A percentile compares a stretch with the other conserved stretches of the same genome.
These are phyloP conservation scores for Dryobotodes eremita DNA, from an alignment of 2,888 invertebrate genomes.

Conservation along the genomic window DNA sequence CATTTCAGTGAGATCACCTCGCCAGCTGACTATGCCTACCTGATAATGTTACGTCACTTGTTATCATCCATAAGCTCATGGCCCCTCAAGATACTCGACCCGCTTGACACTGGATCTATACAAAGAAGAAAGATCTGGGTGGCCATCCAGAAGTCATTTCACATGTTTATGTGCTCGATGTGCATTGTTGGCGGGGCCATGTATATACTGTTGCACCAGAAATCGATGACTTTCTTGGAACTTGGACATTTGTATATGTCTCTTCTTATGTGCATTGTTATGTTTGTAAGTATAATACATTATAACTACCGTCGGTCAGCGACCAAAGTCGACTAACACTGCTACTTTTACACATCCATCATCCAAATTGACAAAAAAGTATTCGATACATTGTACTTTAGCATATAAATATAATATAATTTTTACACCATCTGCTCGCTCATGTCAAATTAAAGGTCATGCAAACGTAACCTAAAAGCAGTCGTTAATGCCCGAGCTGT, in stretches of 20 bases:
- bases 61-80: conserved; percentile 28
- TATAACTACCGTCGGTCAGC: not conserved
- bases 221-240: conserved; percentile 32
- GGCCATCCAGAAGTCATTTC: conserved; percentile 4
- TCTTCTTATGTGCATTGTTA: not conserved
- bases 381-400: not conserved
- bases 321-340: not conserved
- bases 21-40: conserved; percentile 16
- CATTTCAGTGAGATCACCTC: conserved; percentile 18
- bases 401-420: not conserved
- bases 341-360: not conserved
- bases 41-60: conserved; percentile 28
- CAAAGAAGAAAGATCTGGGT: conserved; percentile 31
- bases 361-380: not conserved
- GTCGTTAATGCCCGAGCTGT: too few species aligned
- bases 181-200: rapidly evolving
- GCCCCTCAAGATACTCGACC: conserved; percentile 22
- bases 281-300: conserved; percentile 34
- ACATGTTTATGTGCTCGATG: not conserved
- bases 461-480: too few species aligned
- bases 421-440: too few species aligned
- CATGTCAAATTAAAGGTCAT: too few species aligned
- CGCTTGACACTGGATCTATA: not conserved
- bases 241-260: conserved; percentile 39
- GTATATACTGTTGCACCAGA: conserved; percentile 6